phyloP scores from a whole-genome alignment of 2,113 vertebrate species.

The Pogona vitticeps region DNA sequence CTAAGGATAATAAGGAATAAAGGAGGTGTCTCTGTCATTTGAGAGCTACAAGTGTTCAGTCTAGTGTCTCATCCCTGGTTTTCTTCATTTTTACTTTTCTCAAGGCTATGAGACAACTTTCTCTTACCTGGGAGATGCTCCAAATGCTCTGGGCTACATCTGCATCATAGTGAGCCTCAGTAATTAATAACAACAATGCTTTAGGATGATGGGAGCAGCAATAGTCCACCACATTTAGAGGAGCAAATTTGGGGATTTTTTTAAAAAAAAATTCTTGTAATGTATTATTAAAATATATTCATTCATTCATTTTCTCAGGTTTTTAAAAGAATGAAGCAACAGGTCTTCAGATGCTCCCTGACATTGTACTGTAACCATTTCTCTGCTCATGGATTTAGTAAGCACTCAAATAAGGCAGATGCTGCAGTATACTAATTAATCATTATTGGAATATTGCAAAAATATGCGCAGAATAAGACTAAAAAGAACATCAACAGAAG shows the following conservation, averaged over 20 bases:
- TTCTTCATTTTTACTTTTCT: constrained; percentile 28
- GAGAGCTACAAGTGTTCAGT: not conserved
- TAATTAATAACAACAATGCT: no score
- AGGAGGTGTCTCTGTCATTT: not conserved
- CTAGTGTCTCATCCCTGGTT: constrained; percentile 11
- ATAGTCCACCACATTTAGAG: no score
- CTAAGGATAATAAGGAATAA: not conserved
- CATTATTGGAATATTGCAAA: not conserved
- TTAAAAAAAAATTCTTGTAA: not conserved
- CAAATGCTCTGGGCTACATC: no score
- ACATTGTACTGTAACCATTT: accelerated
- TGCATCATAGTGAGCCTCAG: no score
- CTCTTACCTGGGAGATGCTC: no score
- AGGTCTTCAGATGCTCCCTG: not conserved
- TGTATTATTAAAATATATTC: no score
- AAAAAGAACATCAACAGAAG: not conserved
- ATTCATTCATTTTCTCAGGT: not conserved
- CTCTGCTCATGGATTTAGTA: not conserved
- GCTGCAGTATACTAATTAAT: not conserved
- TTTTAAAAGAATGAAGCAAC: not conserved
- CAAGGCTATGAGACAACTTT: not conserved
- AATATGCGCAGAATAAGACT: not conserved
- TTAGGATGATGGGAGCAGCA: no score
- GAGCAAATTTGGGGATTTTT: not conserved
- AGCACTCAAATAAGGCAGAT: not conserved